Evolutionary conservation across 2,888 invertebrate genomes (phyloP), one percentile per base, ranked within the genome.

Genomic region (Antitype chi): DNA sequence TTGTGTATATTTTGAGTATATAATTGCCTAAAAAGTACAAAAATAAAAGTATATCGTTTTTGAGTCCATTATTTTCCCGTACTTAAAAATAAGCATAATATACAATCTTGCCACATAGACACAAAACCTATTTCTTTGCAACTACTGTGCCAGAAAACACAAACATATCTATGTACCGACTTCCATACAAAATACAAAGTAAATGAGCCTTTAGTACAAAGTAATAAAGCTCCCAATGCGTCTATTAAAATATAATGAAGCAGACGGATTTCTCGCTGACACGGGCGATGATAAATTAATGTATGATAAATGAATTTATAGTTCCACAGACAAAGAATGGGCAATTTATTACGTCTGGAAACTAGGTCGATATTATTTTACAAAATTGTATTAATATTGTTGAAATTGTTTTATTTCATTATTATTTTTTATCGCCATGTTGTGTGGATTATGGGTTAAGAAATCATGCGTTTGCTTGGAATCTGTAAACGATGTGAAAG

Each of bases 271-370:
- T 80, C 84, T 76, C 72, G 74, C 85, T 79, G 87, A 88, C 89
- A 79, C 57, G 77, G 23, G 52, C 76, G 79, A 88, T 88, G 87
- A 88, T 88, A 87, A 88, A 88, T 87, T 84, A 78, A 88, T 78
- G 80, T 77, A 85, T 87, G 80, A 89, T 89, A 84, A 84, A 88
- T 88, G 80, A 86, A 85, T 86, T 83, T 84, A 84, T 84, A 77
- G 76, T 82, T 80, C 49, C 49, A 74, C 86, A 78, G 78, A 77
- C 85, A 87, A 82, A 81, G 89, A 89, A 83, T 87, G 81, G 76
- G 73, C 75, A 75, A 85, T 89, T 85, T 81, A 80, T 83, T 75
- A 87, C 57, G 76, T 75, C 63, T 76, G 70, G 81, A 74, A 86
- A 87, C 68, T 80, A 81, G 87, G 85, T 81, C 80, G 81, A 78